A percentile compares a stretch with the other conserved stretches of the same genome.
phyloP scores from a whole-genome alignment of 2,797 vertebrate species.

The Coranthus polyacanthus region DNA sequence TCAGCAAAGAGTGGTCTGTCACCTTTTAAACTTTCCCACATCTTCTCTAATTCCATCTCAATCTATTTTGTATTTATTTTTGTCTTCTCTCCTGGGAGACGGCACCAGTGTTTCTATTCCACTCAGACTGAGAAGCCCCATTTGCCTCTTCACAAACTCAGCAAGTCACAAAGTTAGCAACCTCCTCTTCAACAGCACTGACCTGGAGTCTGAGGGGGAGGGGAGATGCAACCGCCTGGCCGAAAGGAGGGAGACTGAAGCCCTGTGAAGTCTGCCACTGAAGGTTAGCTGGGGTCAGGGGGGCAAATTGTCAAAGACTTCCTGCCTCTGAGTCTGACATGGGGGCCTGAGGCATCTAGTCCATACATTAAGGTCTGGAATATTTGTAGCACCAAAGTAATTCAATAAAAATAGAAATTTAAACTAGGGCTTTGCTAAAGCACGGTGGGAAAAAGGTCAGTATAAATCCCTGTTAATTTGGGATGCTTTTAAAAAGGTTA shows the following conservation, averaged over 20 bases:
- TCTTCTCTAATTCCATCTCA: constrained; percentile 14
- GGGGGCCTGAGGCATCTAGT: constrained; percentile 27
- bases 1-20: constrained; percentile 19
- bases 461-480: not conserved
- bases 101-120: no score
- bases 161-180: constrained; percentile 20
- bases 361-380: constrained; percentile 4
- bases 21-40: constrained; percentile 28
- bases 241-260: constrained; percentile 37
- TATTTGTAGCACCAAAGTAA: constrained; percentile 7
- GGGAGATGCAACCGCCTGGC: constrained; percentile 12
- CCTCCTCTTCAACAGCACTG: constrained; percentile 27
- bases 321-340: constrained; percentile 30
- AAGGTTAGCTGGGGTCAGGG: constrained; percentile 55
- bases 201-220: constrained; percentile 33
- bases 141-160: constrained; percentile 23
- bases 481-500: not conserved
- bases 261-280: constrained; percentile 50
- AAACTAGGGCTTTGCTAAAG: not conserved
- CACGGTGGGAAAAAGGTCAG: not conserved
- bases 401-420: constrained; percentile 4
- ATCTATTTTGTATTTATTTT: constrained; percentile 46
- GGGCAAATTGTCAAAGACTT: constrained; percentile 56
- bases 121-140: constrained; percentile 10
- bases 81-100: constrained; percentile 12